Conservation (phyloP, 2,888 invertebrate species). For the Rhagium mordax region DNA sequence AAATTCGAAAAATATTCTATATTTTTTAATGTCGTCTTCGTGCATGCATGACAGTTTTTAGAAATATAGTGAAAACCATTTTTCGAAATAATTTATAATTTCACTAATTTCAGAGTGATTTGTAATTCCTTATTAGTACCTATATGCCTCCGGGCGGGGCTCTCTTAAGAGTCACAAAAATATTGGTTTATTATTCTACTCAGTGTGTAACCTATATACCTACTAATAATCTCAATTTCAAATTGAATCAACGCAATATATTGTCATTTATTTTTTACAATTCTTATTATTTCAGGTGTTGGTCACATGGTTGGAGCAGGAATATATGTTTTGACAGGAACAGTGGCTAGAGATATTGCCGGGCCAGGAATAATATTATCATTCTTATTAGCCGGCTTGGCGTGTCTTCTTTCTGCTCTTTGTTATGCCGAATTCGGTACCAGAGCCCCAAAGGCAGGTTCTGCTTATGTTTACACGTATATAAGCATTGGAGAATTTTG, state of each 20-base stretch:
- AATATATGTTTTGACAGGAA: constrained; percentile 91
- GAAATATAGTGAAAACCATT: too few species aligned
- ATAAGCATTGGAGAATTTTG: constrained; percentile 94
- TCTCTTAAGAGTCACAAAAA: too few species aligned
- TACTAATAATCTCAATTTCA: too few species aligned
- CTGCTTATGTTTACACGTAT: constrained; percentile 95
- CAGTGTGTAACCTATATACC: too few species aligned
- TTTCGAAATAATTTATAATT: too few species aligned
- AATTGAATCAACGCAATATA: background rate
- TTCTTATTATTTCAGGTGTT: constrained; percentile 77
- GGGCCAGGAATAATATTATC: constrained; percentile 87
- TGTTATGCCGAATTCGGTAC: constrained; percentile 95
- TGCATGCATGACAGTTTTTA: too few species aligned
- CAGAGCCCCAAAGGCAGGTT: constrained; percentile 90
- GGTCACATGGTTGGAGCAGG: constrained; percentile 98
- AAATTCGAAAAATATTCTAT: too few species aligned
- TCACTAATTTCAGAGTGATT: too few species aligned
- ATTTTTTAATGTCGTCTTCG: too few species aligned
- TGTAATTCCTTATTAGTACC: too few species aligned
- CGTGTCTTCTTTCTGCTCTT: constrained; percentile 85
- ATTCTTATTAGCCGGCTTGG: constrained; percentile 85
- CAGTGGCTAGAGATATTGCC: constrained; percentile 85
- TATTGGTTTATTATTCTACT: too few species aligned
- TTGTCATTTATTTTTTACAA: background rate
- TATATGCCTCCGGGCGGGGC: too few species aligned